Base-by-base conservation (phyloP, 1,140 invertebrate species). In the Drosophila cardini region DNA sequence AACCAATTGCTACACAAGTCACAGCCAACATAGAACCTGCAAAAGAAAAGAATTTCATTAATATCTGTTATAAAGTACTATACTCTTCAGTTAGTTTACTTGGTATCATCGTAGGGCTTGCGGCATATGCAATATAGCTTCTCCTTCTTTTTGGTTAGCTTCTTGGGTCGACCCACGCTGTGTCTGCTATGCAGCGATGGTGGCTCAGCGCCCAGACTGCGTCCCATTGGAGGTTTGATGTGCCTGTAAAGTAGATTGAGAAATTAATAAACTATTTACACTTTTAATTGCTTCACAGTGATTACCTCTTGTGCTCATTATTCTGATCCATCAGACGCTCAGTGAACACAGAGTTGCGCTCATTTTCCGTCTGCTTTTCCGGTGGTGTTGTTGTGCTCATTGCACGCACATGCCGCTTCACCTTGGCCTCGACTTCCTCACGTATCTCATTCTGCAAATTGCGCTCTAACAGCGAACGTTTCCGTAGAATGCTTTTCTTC, bases 1-100 rank as follows among this genome's bases (percentile, higher is more conserved):
- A 99, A 99, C 98, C 98, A 99, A 93, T 99, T 98, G 77, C 97
- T 97, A 92, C 98, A 99, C 61, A 97, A 93, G 93, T 99, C 98
- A 93, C 99, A 99, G 36, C 97, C 98, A 75, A 99, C 97, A 93
- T 99, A 99, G 92, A 99, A 99, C 92, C 97, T 98, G 86, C 1
- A 26, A 10, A 63, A 83, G 78, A 9, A 42, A 57, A 53, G 1
- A 2, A 2, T 30, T 6, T 40, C 15, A 10, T 8, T 52, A 45
- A n/a, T 6, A 34, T n/a, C 4, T 0, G 9, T 30, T 0, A n/a
- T 16, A 0, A 42, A 38, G 7, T 34, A 1, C 11, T 2, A n/a
- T 5, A 10, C 4, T 13, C 4, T 13, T 8, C 0, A 65, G 15
- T 53, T 7, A 7, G 1, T 11, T 40, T 92, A 97, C 96, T 97